Evolutionary conservation across 2,797 vertebrate genomes (phyloP), one percentile per base, ranked within the genome.

Genomic region (Microctenopoma steveboyesi): DNA sequence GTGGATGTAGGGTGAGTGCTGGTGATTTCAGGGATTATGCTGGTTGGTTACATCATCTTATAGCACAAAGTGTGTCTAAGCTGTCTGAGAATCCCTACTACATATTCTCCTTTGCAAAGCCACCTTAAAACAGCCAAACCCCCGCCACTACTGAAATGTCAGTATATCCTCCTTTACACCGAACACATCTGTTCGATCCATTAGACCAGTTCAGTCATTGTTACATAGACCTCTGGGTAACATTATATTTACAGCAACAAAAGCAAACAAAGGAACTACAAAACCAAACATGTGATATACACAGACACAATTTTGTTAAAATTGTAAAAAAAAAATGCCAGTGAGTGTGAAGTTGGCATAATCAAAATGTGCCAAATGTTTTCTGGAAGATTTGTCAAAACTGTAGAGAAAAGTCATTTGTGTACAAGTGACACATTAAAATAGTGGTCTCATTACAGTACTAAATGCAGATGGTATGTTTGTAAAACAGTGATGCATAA

Each of bases 171-270:
- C 83, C 78, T 88, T 84, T 53, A 69, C 25, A 85, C 64, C 66
- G 7, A 78, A 87, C 67, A 79, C 54, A 52, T 78, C 67, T 14
- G 57, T 81, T 64, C 55, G 18, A 84, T 80, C 77, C 69, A 64
- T 73, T 76, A 59, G 48, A 81, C 80, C 66, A 69, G 8, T 84
- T 64, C 57, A 79, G 66, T 82, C 74, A 76, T 63, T 70, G 1
- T 78, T 78, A 83, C 64, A 84, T 67, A 76, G 33, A 88, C 59
- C 81, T 64, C 51, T 65, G 65, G 72, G 51, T 69, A 83, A 83
- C 76, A 76, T 76, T 75, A 80, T 89, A 92, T 93, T 90, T 93
- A 93, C 92, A 94, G 68, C 49, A 82, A 87, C 35, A 88, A 86
- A 90, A 88, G 70, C 22, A 65, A 90, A 86, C 63, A 74, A 82